A percentile compares a stretch with the other conserved stretches of the same genome.
Evolutionary conservation across 2,888 invertebrate species (phyloP).

Genomic region (Ochropleura leucogaster): DNA sequence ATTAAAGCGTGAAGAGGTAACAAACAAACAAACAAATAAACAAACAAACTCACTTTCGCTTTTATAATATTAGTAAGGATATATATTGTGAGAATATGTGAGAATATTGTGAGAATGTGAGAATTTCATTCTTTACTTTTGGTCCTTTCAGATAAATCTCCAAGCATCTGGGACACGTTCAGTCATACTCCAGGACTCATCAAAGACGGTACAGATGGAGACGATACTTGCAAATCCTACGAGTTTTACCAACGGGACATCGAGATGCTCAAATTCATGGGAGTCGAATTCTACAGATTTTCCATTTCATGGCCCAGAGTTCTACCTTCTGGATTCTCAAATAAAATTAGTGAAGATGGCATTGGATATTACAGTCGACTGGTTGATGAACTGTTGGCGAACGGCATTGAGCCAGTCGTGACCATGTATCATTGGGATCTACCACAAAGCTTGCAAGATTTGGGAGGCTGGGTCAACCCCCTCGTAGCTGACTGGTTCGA

Average conservation of each 20-base stretch:
- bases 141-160: slow-evolving; percentile 85
- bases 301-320: slow-evolving; percentile 92
- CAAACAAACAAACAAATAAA: too few species aligned
- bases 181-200: slow-evolving; percentile 87
- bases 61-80: too few species aligned
- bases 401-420: slow-evolving; percentile 91
- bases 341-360: slow-evolving; percentile 90
- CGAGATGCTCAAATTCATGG: slow-evolving; percentile 82
- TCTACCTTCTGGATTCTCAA: slow-evolving; percentile 90
- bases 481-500: slow-evolving; percentile 85
- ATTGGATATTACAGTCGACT: slow-evolving; percentile 92
- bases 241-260: slow-evolving; percentile 91
- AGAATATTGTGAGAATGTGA: too few species aligned
- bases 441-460: slow-evolving; percentile 88
- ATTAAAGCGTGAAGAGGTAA: too few species aligned
- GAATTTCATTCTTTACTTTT: neutral
- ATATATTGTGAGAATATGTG: too few species aligned
- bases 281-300: slow-evolving; percentile 89
- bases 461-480: slow-evolving; percentile 90
- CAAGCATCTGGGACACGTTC: slow-evolving; percentile 92
- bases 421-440: slow-evolving; percentile 91
- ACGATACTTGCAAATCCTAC: slow-evolving; percentile 91
- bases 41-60: too few species aligned
- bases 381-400: slow-evolving; percentile 90
- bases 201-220: slow-evolving; percentile 89